Evolutionary conservation across 2,113 vertebrate species (phyloP).

Genomic region (Pelvicachromis taeniatus): DNA sequence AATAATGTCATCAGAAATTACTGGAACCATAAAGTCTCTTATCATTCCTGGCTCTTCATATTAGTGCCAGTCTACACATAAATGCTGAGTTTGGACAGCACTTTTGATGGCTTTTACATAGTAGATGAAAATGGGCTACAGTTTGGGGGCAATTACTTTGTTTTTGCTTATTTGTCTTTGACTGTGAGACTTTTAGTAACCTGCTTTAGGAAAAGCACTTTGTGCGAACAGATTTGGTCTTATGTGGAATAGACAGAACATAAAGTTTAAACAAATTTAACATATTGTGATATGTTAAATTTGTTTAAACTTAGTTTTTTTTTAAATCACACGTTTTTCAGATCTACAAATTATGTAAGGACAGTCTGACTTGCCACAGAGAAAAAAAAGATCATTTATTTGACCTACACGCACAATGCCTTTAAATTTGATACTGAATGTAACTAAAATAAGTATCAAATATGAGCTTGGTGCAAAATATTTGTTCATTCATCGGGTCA

Average conservation of each 20-base stretch:
- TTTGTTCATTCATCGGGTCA: neutral
- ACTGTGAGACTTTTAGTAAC: neutral
- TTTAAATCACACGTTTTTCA: neutral
- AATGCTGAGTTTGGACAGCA: neutral
- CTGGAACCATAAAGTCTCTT: neutral
- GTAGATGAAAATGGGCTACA: neutral
- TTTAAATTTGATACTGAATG: neutral
- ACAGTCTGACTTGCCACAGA: neutral
- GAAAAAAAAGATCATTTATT: neutral
- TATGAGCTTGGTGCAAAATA: neutral
- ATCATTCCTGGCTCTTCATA: neutral
- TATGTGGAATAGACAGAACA: neutral
- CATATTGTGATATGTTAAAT: too few relatives aligned
- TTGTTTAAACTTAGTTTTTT: too few relatives aligned
- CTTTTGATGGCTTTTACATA: neutral
- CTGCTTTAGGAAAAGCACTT: neutral
- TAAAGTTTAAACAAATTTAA: neutral
- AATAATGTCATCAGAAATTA: constrained; percentile 2
- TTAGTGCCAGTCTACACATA: neutral
- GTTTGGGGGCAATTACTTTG: neutral
- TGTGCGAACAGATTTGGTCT: neutral
- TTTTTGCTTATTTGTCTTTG: neutral
- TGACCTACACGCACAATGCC: neutral
- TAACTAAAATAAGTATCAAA: neutral
- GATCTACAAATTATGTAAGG: neutral